Percentiles rank a stretch among this genome's conserved stretches.
Conservation (phyloP, 2,888 invertebrate species). For the Halocaridina rubra region DNA sequence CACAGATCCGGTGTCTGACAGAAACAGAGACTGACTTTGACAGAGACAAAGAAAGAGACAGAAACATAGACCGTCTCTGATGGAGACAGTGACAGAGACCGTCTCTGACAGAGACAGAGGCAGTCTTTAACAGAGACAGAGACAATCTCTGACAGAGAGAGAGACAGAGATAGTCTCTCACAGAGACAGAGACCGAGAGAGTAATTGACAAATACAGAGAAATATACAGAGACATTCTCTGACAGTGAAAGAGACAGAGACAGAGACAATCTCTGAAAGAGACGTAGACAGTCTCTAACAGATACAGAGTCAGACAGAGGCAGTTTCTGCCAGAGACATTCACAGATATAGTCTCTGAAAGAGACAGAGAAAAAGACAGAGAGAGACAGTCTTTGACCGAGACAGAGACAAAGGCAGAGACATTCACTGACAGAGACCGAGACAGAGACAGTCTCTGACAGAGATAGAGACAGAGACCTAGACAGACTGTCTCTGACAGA, state of each 20-base stretch:
- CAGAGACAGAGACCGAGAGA: too few relatives aligned
- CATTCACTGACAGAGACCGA: not conserved
- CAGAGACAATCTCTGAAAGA: too few relatives aligned
- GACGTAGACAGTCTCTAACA: not conserved
- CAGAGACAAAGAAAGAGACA: too few relatives aligned
- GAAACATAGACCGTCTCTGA: too few relatives aligned
- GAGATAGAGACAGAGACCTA: too few relatives aligned
- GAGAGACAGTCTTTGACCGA: not conserved
- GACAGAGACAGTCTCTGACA: not conserved
- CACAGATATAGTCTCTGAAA: too few relatives aligned
- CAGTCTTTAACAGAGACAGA: too few relatives aligned
- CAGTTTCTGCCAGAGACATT: not conserved
- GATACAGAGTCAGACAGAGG: not conserved
- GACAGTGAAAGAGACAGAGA: too few relatives aligned
- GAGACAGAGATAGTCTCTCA: not conserved
- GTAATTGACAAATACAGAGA: not conserved
- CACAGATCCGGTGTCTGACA: not conserved
- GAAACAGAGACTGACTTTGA: not conserved
- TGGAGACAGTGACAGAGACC: too few relatives aligned
- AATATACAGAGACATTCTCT: not conserved
- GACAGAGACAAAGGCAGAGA: too few relatives aligned
- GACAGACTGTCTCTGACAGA: not conserved
- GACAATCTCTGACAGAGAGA: not conserved
- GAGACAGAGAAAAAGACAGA: not conserved
- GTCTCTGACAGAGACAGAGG: too few relatives aligned